Conservation (phyloP, 2,113 vertebrate species). For the Calyptomena viridis region DNA sequence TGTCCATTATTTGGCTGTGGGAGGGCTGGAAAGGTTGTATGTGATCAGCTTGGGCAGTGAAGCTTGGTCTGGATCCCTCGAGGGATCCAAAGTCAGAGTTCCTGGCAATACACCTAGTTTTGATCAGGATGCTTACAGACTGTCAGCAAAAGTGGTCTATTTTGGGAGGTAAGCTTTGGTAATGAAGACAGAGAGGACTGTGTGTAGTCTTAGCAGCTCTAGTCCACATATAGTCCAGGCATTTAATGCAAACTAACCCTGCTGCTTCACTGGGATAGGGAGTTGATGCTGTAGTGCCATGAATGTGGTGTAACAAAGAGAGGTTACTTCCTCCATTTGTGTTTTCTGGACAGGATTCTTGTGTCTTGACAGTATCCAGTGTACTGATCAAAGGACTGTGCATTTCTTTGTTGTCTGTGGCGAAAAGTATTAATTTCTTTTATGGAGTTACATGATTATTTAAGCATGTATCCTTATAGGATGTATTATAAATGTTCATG, state of each 20-base stretch:
- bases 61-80: background rate
- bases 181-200: background rate
- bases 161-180: background rate
- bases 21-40: background rate
- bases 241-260: background rate
- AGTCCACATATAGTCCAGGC: background rate
- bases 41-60: background rate
- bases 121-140: background rate
- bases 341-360: background rate
- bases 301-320: background rate
- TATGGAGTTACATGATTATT: background rate
- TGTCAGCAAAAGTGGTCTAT: background rate
- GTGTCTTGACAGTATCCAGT: background rate
- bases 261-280: background rate
- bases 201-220: background rate
- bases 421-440: background rate
- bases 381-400: background rate
- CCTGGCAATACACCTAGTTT: background rate
- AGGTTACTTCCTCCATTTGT: background rate
- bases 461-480: background rate
- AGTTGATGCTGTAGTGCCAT: background rate
- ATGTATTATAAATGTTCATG: background rate
- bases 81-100: background rate
- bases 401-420: background rate
- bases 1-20: background rate